Percentiles rank a stretch among this genome's conserved stretches.
Evolutionary conservation across 2,113 vertebrate species (phyloP).

Genomic region (Gallinago paraguaiae): DNA sequence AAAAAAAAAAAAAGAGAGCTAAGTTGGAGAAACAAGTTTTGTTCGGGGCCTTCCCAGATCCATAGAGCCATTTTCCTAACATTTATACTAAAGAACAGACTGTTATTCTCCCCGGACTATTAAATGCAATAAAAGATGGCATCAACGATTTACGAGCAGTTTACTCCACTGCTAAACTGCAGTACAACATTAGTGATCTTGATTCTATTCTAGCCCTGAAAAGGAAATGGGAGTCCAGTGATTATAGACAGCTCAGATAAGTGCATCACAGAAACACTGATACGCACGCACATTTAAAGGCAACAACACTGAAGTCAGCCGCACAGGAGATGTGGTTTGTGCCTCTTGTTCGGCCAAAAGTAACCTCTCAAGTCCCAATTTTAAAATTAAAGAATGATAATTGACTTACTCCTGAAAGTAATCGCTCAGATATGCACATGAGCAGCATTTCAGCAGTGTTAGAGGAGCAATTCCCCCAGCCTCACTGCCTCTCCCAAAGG

Average conservation of each 20-base stretch:
- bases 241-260: background rate
- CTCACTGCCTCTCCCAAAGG: background rate
- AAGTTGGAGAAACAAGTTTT: background rate
- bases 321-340: background rate
- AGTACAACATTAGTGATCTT: background rate
- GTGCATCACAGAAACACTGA: background rate
- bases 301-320: fast-evolving
- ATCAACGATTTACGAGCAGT: background rate
- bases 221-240: background rate
- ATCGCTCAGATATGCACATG: background rate
- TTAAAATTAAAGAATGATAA: background rate
- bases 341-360: background rate
- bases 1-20: background rate
- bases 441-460: background rate
- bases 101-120: background rate
- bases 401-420: background rate
- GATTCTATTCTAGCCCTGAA: background rate
- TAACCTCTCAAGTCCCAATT: background rate
- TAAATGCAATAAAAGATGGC: background rate
- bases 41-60: background rate
- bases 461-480: background rate
- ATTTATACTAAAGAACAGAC: background rate
- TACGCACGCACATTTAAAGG: background rate
- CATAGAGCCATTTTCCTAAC: background rate
- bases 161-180: background rate